Percentiles rank a stretch among this genome's conserved stretches.
Evolutionary conservation across 2,888 invertebrate species (phyloP).

Genomic region (Cabera pusaria): DNA sequence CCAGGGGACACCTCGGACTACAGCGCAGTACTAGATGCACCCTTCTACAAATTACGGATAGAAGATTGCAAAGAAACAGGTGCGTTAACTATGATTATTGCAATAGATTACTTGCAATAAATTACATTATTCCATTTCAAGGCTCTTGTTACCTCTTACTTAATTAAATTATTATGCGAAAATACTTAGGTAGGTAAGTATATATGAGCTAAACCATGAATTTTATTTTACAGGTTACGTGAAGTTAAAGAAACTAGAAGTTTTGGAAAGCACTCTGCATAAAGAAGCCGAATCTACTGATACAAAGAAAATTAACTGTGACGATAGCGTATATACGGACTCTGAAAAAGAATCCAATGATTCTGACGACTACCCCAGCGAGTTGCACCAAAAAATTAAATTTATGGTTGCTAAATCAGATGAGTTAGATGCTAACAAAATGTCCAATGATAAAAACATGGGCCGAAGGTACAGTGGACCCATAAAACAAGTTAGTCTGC

Average conservation of each 20-base stretch:
- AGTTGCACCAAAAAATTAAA: constrained; percentile 52
- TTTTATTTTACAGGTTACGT: constrained; percentile 75
- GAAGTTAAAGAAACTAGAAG: constrained; percentile 79
- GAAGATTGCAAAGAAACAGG: constrained; percentile 79
- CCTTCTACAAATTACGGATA: constrained; percentile 85
- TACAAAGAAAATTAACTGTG: constrained; percentile 43
- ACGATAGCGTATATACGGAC: constrained; percentile 70
- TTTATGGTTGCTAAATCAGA: constrained; percentile 38
- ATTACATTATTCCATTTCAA: too few species aligned
- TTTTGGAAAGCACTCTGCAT: constrained; percentile 64
- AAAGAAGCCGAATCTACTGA: constrained; percentile 50
- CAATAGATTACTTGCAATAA: too few species aligned
- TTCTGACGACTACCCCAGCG: constrained; percentile 61
- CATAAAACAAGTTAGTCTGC: constrained; percentile 49
- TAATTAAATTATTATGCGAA: too few species aligned
- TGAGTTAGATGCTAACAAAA: constrained; percentile 18
- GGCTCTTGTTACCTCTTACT: too few species aligned
- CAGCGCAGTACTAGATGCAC: constrained; percentile 82
- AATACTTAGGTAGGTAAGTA: too few species aligned
- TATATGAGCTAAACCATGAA: too few species aligned
- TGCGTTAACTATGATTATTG: too few species aligned
- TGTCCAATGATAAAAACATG: constrained; percentile 30
- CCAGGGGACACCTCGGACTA: constrained; percentile 84
- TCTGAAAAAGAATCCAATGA: constrained; percentile 72
- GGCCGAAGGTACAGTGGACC: constrained; percentile 61